Evolutionary conservation across 2,113 vertebrate genomes (phyloP), one percentile per base, ranked within the genome.

Genomic region (Tenebrosternarchus preto): DNA sequence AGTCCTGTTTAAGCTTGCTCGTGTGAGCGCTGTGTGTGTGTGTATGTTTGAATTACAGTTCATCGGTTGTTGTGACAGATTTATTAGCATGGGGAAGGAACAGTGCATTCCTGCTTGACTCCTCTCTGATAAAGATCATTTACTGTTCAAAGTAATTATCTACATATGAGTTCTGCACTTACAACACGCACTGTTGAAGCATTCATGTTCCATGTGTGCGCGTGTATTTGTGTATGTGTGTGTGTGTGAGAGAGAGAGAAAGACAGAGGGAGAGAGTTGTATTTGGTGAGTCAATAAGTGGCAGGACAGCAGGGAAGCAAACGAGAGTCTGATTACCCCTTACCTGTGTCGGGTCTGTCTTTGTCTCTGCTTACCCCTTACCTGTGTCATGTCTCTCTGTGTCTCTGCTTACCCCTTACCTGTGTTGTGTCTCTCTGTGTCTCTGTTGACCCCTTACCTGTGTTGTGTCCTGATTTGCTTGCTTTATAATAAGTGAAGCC

Each of bases 401-500:
- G 9, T 46, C 4, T 36, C 36, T 3, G 3, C 3, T 7, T 4
- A 36, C 36, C 36, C 36, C 36, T 36, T 36, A 36, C 7, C 3
- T 36, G 36, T 4, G 36, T 36, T 46, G 39, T 46, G 9, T 46
- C 39, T 46, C 5, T 53, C 33, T 73, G 2, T 9, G 27, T 63
- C n/a, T 70, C 59, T 66, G 50, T 57, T 27, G 15, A 50, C n/a
- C 64, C 43, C 61, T 39, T 59, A 73, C 31, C 83, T 85, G 12
- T 25, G 86, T 73, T 94, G 92, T 0, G 88, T 0, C 92, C 94
- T 0, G 31, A 81, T 80, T 91, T 93, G 85, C 91, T 89, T 0
- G 95, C 94, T 90, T 98, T 98, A 93, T 99, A 99, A 91, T 98
- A 99, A 0, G 96, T 97, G 89, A 98, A 92, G 77, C 96, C 94